phyloP scores from a whole-genome alignment of 2,113 vertebrate genomes.

The Rallus limicola region DNA sequence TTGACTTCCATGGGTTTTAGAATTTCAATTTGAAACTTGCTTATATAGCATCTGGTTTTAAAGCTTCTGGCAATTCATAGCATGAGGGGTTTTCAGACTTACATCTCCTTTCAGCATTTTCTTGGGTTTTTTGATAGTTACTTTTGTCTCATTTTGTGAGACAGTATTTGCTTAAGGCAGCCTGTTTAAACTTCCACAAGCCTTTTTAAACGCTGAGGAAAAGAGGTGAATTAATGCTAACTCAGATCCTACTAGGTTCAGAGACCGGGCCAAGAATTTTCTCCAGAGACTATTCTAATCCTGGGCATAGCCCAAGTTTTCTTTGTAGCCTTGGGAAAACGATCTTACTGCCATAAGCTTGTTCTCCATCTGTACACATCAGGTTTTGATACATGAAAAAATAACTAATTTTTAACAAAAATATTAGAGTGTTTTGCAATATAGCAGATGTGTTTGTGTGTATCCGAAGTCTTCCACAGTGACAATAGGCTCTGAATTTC shows the following conservation, averaged over 20 bases:
- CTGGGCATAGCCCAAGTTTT: not conserved
- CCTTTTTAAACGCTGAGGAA: not conserved
- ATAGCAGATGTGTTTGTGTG: not conserved
- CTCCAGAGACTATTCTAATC: conserved; percentile 4
- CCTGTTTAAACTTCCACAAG: not conserved
- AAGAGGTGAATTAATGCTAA: not conserved
- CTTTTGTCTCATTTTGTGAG: not conserved
- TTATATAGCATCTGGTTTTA: not conserved
- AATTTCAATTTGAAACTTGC: not conserved
- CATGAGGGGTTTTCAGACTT: not conserved
- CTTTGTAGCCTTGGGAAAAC: conserved; percentile 3
- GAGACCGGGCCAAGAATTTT: not conserved
- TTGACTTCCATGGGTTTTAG: not conserved
- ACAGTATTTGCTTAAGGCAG: not conserved
- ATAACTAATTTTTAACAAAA: not conserved
- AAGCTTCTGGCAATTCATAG: not conserved
- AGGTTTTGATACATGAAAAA: conserved; percentile 2
- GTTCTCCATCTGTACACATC: not conserved
- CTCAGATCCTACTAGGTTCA: not conserved
- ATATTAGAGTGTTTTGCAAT: not conserved
- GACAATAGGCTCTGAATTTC: not conserved
- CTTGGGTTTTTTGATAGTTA: not conserved
- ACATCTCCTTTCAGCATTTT: not conserved
- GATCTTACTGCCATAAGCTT: not conserved
- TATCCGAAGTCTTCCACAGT: not conserved